Evolutionary conservation across 2,797 vertebrate genomes (phyloP).

Genomic region (Scarus forsteni): DNA sequence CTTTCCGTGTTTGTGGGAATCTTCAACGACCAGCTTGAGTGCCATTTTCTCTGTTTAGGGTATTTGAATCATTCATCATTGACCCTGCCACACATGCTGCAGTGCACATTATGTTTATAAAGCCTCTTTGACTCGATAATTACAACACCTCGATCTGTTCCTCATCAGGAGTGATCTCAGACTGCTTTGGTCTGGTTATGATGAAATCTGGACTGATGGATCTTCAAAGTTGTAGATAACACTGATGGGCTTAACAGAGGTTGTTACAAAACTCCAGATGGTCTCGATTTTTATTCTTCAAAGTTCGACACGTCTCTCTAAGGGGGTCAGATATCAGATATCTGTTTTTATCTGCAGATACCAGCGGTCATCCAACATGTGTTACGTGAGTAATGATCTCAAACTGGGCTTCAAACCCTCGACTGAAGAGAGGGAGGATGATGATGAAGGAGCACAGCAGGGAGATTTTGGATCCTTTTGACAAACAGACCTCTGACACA

Average conservation of each 20-base stretch:
- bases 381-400: neutral
- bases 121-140: neutral
- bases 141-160: neutral
- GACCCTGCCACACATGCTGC: too few relatives aligned
- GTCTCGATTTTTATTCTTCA: too few relatives aligned
- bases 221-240: neutral
- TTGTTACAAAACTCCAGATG: neutral
- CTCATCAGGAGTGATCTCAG: neutral
- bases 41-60: too few relatives aligned
- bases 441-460: neutral
- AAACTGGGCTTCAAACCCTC: neutral
- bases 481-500: conserved; percentile 23
- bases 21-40: too few relatives aligned
- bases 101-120: too few relatives aligned
- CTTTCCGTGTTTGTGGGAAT: too few relatives aligned
- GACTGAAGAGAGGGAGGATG: neutral
- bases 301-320: neutral
- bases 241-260: neutral
- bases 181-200: neutral
- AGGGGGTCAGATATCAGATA: neutral
- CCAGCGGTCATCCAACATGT: neutral
- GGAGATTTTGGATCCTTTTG: conserved; percentile 34
- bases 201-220: neutral
- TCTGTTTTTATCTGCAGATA: neutral
- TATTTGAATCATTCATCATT: too few relatives aligned